Conservation (phyloP, 2,888 invertebrate species). For the Craniophora ligustri region DNA sequence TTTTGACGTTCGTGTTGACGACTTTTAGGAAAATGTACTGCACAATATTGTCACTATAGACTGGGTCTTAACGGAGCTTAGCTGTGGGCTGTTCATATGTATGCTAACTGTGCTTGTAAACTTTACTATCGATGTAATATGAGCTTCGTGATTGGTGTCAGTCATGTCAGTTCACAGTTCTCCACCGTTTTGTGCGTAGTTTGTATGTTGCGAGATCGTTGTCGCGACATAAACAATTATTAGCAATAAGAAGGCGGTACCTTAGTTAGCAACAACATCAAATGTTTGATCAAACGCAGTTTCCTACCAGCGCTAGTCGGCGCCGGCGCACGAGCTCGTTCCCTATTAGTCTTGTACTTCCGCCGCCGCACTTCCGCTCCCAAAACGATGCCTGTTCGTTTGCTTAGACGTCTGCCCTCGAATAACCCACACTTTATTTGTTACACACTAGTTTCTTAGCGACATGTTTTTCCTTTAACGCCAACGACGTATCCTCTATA, state of each 20-base stretch:
- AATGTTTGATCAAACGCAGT: background rate
- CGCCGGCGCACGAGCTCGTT: slow-evolving; percentile 54
- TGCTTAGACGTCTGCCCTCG: slow-evolving; percentile 48
- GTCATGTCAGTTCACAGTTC: too few relatives aligned
- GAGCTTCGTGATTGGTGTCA: too few relatives aligned
- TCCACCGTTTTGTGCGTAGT: too few relatives aligned
- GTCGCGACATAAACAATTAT: too few relatives aligned
- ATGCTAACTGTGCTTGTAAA: too few relatives aligned
- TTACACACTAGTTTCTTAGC: slow-evolving; percentile 31
- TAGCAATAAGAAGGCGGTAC: background rate
- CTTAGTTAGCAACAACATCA: background rate
- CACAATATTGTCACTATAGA: too few relatives aligned
- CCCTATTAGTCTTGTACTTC: slow-evolving; percentile 69
- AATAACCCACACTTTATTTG: slow-evolving; percentile 49
- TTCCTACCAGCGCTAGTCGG: slow-evolving; percentile 20
- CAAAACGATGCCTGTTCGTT: slow-evolving; percentile 54
- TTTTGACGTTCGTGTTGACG: too few relatives aligned
- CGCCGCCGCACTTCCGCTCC: slow-evolving; percentile 73
- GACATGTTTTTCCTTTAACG: slow-evolving; percentile 37
- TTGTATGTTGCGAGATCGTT: too few relatives aligned
- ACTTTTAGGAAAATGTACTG: too few relatives aligned
- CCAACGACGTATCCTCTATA: slow-evolving; percentile 26
- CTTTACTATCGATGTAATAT: too few relatives aligned
- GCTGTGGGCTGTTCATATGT: too few relatives aligned
- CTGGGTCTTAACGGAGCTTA: too few relatives aligned